phyloP scores from a whole-genome alignment of 2,888 invertebrate species.

The Plagodis dolabraria region DNA sequence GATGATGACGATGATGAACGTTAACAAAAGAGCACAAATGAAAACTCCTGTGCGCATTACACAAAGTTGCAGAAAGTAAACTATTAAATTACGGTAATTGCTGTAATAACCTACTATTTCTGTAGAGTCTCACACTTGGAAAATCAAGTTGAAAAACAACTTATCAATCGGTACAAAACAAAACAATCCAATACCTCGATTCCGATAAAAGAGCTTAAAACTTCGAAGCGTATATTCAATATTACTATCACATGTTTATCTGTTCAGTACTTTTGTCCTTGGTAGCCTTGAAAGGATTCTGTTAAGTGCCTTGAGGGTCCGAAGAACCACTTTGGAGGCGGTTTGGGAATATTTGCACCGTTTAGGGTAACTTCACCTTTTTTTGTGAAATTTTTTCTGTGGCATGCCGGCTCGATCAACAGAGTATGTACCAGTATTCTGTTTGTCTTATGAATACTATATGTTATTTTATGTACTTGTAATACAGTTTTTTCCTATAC shows the following conservation, averaged over 20 bases:
- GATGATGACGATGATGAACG: too few species aligned
- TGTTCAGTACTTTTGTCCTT: slow-evolving; percentile 20
- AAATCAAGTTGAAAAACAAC: too few species aligned
- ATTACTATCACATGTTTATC: slow-evolving; percentile 17
- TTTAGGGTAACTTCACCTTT: slow-evolving; percentile 13
- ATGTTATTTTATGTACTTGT: too few species aligned
- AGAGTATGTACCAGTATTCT: too few species aligned
- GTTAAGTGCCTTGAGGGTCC: slow-evolving; percentile 19
- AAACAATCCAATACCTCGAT: neutral
- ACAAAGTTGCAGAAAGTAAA: too few species aligned
- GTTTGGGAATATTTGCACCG: slow-evolving; percentile 8
- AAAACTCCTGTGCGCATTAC: too few species aligned
- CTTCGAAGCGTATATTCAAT: slow-evolving; percentile 18
- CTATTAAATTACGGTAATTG: too few species aligned
- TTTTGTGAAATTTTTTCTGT: neutral
- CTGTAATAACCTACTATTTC: too few species aligned
- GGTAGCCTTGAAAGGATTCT: slow-evolving; percentile 12
- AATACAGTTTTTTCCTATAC: too few species aligned
- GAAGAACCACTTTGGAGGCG: slow-evolving; percentile 16
- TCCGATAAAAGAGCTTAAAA: slow-evolving; percentile 13
- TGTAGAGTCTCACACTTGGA: too few species aligned
- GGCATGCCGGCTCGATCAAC: neutral
- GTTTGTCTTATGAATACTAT: too few species aligned
- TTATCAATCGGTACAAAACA: slow-evolving; percentile 3
- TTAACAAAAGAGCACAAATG: too few species aligned